phyloP scores from a whole-genome alignment of 1,140 invertebrate species.

The Apolygus lucorum region DNA sequence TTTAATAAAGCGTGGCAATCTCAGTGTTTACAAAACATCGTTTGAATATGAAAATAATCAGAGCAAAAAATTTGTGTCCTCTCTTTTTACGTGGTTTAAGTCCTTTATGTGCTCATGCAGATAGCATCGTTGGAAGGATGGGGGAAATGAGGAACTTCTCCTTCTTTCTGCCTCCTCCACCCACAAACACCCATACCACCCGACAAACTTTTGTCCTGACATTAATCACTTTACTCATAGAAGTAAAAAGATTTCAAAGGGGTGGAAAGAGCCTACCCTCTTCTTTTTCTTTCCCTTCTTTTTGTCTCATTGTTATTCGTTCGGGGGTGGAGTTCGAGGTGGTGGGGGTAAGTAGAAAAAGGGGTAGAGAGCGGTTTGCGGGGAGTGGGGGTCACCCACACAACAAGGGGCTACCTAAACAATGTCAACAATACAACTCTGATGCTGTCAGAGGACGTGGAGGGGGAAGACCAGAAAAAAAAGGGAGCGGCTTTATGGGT shows the following conservation, averaged over 20 bases:
- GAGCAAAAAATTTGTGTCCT: not conserved
- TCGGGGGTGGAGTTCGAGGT: not conserved
- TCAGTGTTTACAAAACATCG: not conserved
- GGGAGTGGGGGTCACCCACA: not conserved
- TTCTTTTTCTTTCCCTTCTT: not conserved
- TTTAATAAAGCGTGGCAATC: not conserved
- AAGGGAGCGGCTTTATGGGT: conserved; percentile 1
- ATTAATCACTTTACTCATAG: conserved; percentile 15
- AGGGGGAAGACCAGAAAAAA: not conserved
- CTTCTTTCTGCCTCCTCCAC: not conserved
- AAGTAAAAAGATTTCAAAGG: conserved; percentile 12
- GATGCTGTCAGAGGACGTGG: not conserved
- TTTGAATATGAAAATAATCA: not conserved
- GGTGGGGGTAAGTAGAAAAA: not conserved
- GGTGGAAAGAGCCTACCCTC: not conserved
- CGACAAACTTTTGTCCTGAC: not conserved
- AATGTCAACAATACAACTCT: conserved; percentile 16
- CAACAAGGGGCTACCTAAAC: conserved; percentile 8
- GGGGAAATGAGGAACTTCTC: no score
- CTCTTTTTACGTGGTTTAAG: not conserved
- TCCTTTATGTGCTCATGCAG: not conserved
- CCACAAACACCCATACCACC: no score
- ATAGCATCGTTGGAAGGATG: no score
- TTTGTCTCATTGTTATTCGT: conserved; percentile 9
- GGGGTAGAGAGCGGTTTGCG: not conserved